Percentiles rank a stretch among this genome's conserved stretches.
These are phyloP conservation scores for Pocillopora damicornis DNA, from an alignment of 64 coral and sea anemone genomes.

Conservation along the genomic window DNA sequence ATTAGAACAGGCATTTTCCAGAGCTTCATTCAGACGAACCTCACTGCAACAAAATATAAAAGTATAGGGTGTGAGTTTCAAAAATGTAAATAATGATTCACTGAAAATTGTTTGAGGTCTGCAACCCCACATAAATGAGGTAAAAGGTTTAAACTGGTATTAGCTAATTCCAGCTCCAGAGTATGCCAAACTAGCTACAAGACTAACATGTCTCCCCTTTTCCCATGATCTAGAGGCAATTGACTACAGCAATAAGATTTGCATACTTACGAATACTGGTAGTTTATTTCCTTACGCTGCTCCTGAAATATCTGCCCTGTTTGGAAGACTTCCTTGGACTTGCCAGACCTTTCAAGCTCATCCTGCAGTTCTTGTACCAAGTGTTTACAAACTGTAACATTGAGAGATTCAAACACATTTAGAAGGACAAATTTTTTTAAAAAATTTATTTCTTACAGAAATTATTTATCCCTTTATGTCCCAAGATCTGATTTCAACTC, in stretches of 20 bases:
- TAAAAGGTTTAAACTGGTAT: too few species aligned
- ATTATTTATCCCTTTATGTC: too few species aligned
- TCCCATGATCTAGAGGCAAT: not conserved
- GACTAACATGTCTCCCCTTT: too few species aligned
- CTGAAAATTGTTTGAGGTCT: too few species aligned
- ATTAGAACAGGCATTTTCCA: conserved; percentile 88
- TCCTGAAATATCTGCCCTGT: conserved; percentile 87
- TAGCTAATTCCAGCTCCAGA: too few species aligned
- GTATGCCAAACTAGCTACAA: too few species aligned
- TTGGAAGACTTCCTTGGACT: conserved; percentile 66
- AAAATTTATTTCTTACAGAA: too few species aligned
- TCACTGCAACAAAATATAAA: conserved; percentile 49
- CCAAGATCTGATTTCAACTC: too few species aligned
- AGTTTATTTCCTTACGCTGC: conserved; percentile 66
- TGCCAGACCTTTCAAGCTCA: conserved; percentile 74
- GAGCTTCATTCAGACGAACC: conserved; percentile 78
- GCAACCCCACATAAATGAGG: too few species aligned
- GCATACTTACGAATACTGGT: conserved; percentile 73
- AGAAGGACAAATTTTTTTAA: not conserved
- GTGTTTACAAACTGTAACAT: conserved; percentile 76
- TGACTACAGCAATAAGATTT: not conserved
- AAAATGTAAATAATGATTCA: too few species aligned
- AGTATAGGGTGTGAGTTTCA: not conserved
- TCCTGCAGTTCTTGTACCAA: conserved; percentile 67
- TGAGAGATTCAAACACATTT: not conserved